Percentiles rank a stretch among this genome's conserved stretches.
phyloP scores from a whole-genome alignment of 2,113 vertebrate species.

The Syngnathus scovelli region DNA sequence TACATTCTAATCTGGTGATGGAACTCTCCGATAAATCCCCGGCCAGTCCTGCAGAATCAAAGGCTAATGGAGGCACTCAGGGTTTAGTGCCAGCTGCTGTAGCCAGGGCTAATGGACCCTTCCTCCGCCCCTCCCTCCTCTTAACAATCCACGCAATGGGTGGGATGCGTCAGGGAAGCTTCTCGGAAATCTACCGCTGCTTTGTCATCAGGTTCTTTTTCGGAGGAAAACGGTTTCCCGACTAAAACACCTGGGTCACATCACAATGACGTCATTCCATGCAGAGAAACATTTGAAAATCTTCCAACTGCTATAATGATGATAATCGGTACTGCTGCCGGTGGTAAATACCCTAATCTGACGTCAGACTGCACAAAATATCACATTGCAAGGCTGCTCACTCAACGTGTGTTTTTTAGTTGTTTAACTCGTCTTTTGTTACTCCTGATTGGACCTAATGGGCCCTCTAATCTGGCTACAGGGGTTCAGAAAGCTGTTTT shows the following conservation, averaged over 20 bases:
- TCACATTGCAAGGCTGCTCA: neutral
- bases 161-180: neutral
- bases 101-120: constrained; percentile 36
- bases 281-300: constrained; percentile 3
- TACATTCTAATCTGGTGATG: constrained; percentile 60
- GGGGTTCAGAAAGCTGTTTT: neutral
- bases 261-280: constrained; percentile 9
- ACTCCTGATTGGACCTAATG: neutral
- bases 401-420: neutral
- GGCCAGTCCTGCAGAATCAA: constrained; percentile 43
- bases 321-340: neutral
- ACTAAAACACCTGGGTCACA: constrained; percentile 11
- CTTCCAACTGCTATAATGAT: neutral
- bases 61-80: constrained; percentile 22
- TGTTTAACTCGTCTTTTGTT: neutral
- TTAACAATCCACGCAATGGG: neutral
- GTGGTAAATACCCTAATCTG: neutral
- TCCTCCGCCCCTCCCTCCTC: constrained; percentile 8
- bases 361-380: neutral
- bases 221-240: neutral
- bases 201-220: constrained; percentile 12
- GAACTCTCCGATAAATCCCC: constrained; percentile 40
- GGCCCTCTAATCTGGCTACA: neutral
- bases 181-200: constrained; percentile 1
- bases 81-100: constrained; percentile 44